Conservation (phyloP, 2,113 vertebrate species). For the Pseudopodoces humilis region DNA sequence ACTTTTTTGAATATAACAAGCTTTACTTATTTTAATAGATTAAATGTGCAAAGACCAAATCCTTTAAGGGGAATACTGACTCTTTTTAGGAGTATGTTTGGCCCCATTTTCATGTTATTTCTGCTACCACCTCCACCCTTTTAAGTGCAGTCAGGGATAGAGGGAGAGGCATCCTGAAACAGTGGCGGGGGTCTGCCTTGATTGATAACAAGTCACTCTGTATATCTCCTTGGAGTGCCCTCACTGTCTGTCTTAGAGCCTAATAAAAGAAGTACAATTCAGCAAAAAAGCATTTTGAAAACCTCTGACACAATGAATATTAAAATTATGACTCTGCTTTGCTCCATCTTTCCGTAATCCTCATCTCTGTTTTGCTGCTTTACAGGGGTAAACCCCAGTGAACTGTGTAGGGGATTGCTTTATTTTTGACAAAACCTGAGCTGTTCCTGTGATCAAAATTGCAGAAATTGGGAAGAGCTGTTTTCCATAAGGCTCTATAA, state of each 20-base stretch:
- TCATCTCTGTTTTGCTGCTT: neutral
- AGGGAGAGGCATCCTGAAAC: neutral
- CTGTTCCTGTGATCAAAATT: neutral
- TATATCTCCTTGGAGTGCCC: neutral
- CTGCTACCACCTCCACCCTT: neutral
- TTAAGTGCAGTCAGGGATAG: neutral
- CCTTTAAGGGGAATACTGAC: neutral
- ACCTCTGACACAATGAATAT: neutral
- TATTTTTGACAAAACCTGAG: neutral
- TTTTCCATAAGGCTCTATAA: constrained; percentile 12
- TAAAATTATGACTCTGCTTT: neutral
- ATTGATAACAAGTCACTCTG: neutral
- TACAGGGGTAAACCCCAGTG: neutral
- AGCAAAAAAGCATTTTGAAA: neutral
- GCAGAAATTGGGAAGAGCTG: neutral
- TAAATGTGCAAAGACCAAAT: neutral
- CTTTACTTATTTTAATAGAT: neutral
- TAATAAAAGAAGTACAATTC: neutral
- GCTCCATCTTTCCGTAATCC: neutral
- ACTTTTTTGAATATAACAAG: neutral
- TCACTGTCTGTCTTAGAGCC: neutral
- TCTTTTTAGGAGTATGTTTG: neutral
- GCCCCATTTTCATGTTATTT: neutral
- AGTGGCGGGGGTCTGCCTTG: neutral
- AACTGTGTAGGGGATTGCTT: neutral